Base-by-base conservation (phyloP, 2,797 vertebrate species). In the Enteromius thamalakanensis region DNA sequence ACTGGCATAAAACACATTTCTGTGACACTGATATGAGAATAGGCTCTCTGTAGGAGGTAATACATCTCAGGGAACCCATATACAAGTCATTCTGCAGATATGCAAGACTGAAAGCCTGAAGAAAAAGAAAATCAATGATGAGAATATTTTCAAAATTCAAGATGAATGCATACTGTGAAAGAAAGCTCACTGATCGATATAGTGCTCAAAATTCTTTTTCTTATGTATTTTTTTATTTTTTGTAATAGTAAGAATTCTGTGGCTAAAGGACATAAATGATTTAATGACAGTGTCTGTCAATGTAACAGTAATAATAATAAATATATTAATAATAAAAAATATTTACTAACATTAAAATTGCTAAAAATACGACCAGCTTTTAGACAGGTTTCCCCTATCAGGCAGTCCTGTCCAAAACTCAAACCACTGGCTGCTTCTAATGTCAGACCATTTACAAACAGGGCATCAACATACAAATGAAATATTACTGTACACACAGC, bases 1-100 rank as follows among this genome's bases (percentile, higher is more conserved):
- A 85, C 62, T 70, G 26, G 60, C 55, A 49, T 82, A 79, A 84
- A 85, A 78, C 74, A 83, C 72, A 87, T 81, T 89, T 83, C 77
- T 62, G 12, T 37, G 81, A 65, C 76, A 76, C 49, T 86, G 65
- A 72, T 74, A 84, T n/a, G 65, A 79, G 69, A 85, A 80, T 77
- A 37, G 65, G 74, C 53, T 80, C 77, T 78, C 58, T 75, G 77
- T 60, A 51, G 72, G 64, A 81, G 77, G 62, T 82, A 53, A 84
- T 83, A 72, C 47, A 34, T 71, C 78, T 78, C 65, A 34, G 55
- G 45, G 62, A 55, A 79, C n/a, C 53, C 76, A 82, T 78, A 79
- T 71, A 80, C 17, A 79, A 82, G 34, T 76, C 23, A 42, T 68
- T 81, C 72, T 76, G 72, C 51, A 76, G 49, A n/a, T 34, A 14